These are phyloP conservation scores for Danio kyathit DNA, from an alignment of 2,797 vertebrate species.

Conservation along the genomic window DNA sequence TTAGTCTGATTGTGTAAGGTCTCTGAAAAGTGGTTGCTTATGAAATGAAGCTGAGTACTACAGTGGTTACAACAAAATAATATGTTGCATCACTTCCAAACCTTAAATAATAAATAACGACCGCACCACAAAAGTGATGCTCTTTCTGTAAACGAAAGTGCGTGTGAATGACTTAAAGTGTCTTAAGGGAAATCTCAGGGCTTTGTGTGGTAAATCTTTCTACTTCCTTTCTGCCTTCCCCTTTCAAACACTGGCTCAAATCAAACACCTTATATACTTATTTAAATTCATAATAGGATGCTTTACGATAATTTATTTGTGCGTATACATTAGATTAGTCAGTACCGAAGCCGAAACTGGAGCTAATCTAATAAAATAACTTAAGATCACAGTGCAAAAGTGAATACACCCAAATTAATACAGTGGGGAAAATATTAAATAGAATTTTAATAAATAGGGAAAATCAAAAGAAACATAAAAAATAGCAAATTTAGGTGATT, in stretches of 20 bases:
- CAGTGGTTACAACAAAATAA: neutral
- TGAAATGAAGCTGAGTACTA: conserved; percentile 2
- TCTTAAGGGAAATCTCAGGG: conserved; percentile 5
- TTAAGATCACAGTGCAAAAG: too few species aligned
- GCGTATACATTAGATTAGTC: too few species aligned
- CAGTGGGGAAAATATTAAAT: too few species aligned
- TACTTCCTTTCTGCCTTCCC: conserved; percentile 4
- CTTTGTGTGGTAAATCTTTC: neutral
- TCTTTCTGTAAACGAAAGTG: conserved; percentile 14
- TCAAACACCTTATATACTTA: too few species aligned
- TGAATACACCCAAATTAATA: too few species aligned
- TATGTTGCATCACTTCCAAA: conserved; percentile 11
- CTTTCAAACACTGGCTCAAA: neutral
- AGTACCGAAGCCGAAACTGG: too few species aligned
- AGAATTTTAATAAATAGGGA: too few species aligned
- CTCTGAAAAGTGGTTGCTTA: neutral
- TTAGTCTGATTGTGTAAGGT: neutral
- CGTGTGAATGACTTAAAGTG: neutral
- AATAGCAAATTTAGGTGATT: too few species aligned
- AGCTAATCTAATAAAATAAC: too few species aligned
- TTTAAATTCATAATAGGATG: too few species aligned
- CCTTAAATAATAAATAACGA: conserved; percentile 47
- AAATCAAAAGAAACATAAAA: too few species aligned
- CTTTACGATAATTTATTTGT: too few species aligned
- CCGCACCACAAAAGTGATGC: conserved; percentile 8